Base-by-base conservation (phyloP, 1,140 invertebrate species). In the Heliconius nattereri region DNA sequence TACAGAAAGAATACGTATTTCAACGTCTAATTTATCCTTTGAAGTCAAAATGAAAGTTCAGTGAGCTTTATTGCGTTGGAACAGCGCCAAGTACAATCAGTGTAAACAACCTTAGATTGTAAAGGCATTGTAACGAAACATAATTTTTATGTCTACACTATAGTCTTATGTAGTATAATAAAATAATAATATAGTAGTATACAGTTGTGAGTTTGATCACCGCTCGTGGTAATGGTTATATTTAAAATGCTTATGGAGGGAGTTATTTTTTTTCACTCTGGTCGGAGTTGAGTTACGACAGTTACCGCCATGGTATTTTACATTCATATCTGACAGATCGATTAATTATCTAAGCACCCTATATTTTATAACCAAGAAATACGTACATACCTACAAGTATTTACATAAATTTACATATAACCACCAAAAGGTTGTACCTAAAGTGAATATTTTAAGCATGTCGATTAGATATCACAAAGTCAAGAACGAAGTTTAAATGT, bases 21-120 rank as follows among this genome's bases (percentile, higher is more conserved):
- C 73, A 66, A 66, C 23, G 60, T 75, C 29, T 54, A 57, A 76
- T 57, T 23, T 70, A 70, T 76, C 45, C 35, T 70, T 70, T 54
- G 57, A 45, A 70, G 57, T 76, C 75, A 60, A 70, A 76, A 76
- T 70, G 75, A 76, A 60, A 76, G 35, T 9, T 66, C 26, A 52
- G 52, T 75, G 37, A 76, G 75, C 75, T 54, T 35, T 70, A 70
- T 76, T 76, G 20, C 54, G 23, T 57, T 75, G 73, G 73, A 35
- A n/a, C 26, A 6, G 52, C 52, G 73, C 73, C 73, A 75, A 75
- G 49, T 75, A 35, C 35, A 75, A 54, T 75, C 73, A 45, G 3
- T 45, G 54, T 35, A 57, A 57, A 57, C 29, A 75, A 57, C 26
- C 49, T 75, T 35, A 75, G 73, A 20, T 75, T 75, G 73, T 75